Conservation (phyloP, 2,888 invertebrate species). For the Chouioia cunea region DNA sequence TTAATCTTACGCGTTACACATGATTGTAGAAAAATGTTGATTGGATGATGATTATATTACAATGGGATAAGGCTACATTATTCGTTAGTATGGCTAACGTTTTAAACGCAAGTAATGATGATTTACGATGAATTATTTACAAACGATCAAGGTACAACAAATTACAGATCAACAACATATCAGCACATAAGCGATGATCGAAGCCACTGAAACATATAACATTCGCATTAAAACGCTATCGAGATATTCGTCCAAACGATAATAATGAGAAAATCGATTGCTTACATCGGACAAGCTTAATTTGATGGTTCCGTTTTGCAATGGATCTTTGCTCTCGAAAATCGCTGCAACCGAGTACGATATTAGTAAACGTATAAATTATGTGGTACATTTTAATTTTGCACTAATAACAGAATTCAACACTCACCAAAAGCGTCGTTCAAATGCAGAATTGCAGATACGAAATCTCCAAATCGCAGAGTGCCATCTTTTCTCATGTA, state of each 20-base stretch:
- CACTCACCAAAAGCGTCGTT: constrained; percentile 88
- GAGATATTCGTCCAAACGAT: constrained; percentile 2
- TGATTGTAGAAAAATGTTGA: constrained; percentile 41
- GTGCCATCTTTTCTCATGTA: constrained; percentile 95
- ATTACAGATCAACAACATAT: constrained; percentile 53
- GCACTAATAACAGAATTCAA: not conserved
- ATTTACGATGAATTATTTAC: constrained; percentile 62
- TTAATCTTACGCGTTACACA: constrained; percentile 39
- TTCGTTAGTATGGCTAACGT: constrained; percentile 63
- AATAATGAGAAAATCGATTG: constrained; percentile 38
- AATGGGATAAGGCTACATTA: constrained; percentile 51
- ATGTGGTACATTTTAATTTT: not conserved
- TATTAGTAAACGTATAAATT: constrained; percentile 3
- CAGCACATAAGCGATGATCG: constrained; percentile 80
- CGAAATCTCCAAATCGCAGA: constrained; percentile 91
- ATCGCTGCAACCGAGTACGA: constrained; percentile 70
- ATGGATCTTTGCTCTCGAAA: constrained; percentile 83
- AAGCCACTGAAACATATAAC: constrained; percentile 78
- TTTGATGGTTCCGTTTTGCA: constrained; percentile 85
- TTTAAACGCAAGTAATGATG: constrained; percentile 47
- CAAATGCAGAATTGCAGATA: constrained; percentile 88
- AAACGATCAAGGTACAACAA: constrained; percentile 55
- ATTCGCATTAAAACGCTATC: constrained; percentile 9
- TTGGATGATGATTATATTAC: constrained; percentile 49
- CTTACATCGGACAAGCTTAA: constrained; percentile 84